A percentile compares a stretch with the other conserved stretches of the same genome.
These are phyloP conservation scores for Rotaria macrura DNA, from an alignment of 2,888 invertebrate species.

Conservation along the genomic window DNA sequence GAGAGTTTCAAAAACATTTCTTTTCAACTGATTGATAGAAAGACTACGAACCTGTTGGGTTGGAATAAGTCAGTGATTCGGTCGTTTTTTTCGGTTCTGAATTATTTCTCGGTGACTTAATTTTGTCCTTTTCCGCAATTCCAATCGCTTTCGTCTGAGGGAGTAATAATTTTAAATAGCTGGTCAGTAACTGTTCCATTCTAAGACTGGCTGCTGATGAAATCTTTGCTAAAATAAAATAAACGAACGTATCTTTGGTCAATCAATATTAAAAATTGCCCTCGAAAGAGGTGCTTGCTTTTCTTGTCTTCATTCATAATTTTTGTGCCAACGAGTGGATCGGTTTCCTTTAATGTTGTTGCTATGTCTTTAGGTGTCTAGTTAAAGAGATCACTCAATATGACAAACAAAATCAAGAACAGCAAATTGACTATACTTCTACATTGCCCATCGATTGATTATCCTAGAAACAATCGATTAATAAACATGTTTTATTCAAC, in stretches of 20 bases:
- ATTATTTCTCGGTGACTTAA: not conserved
- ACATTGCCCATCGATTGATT: not conserved
- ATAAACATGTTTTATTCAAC: not conserved
- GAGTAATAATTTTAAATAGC: not conserved
- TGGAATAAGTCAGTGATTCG: not conserved
- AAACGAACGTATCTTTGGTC: not conserved
- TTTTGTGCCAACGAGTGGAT: not conserved
- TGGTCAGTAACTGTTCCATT: not conserved
- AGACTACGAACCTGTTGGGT: not conserved
- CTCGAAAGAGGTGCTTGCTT: not conserved
- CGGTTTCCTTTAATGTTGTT: not conserved
- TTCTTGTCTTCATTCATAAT: not conserved
- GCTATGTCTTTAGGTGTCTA: not conserved
- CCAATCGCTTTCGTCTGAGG: not conserved
- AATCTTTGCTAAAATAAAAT: not conserved
- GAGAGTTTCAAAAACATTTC: too few relatives aligned
- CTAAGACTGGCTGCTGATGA: not conserved
- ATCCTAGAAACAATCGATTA: not conserved
- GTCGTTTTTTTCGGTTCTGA: not conserved
- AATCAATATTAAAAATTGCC: not conserved
- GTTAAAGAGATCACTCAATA: not conserved
- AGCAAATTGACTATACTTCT: not conserved
- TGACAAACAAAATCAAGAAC: not conserved
- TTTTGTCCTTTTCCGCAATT: not conserved
- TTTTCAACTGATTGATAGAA: not conserved